phyloP scores from a whole-genome alignment of 2,797 vertebrate genomes.

The Corythornis leucogaster region DNA sequence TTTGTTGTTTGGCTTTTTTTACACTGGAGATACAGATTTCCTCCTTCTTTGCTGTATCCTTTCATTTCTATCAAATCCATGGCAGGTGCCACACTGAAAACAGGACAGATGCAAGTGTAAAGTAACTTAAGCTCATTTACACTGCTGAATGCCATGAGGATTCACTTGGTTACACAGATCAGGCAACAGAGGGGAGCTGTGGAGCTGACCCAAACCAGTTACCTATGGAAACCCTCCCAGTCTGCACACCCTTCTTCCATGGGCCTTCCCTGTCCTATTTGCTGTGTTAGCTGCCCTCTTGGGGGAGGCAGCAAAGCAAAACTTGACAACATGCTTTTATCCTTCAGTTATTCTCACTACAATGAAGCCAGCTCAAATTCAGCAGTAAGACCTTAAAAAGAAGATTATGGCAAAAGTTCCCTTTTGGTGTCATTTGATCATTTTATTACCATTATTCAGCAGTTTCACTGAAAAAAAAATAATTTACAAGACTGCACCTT shows the following conservation, averaged over 20 bases:
- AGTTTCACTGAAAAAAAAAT: neutral
- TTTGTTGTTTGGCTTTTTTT: neutral
- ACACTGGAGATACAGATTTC: neutral
- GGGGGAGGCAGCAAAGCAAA: neutral
- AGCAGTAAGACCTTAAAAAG: neutral
- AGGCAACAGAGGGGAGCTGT: accelerated
- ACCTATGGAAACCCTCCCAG: neutral
- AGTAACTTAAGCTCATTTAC: neutral
- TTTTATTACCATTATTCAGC: neutral
- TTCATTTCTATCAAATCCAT: neutral
- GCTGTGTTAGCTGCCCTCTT: neutral
- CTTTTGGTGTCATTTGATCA: neutral
- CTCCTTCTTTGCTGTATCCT: neutral
- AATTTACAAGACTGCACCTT: neutral
- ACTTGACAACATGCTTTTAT: neutral
- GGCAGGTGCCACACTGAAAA: neutral
- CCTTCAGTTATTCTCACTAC: neutral
- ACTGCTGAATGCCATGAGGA: neutral
- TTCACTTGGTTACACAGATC: neutral
- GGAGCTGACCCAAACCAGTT: neutral
- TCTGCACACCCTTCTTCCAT: accelerated
- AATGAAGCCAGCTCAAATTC: neutral
- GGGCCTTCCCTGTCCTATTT: neutral
- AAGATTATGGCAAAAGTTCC: neutral
- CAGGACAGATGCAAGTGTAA: neutral